These are phyloP conservation scores for Corticium candelabrum DNA, from an alignment of 37 sponge, comb jelly and placozoan species.

Conservation along the genomic window DNA sequence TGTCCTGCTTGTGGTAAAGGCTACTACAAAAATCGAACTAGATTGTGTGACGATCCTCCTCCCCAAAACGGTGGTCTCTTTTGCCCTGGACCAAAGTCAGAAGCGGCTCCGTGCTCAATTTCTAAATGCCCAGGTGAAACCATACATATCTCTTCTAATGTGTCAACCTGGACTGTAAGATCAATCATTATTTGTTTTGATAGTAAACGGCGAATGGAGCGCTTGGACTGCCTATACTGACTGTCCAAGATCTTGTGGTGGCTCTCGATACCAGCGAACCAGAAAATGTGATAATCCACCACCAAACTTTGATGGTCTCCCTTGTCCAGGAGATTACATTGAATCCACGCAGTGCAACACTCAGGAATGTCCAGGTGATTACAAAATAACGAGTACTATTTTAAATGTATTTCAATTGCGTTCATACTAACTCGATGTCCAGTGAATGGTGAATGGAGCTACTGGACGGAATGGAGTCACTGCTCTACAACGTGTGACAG, in stretches of 20 bases:
- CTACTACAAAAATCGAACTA: not conserved
- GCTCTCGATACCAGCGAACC: not conserved
- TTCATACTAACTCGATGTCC: not conserved
- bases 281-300: constrained; percentile 5
- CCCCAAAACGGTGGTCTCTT: constrained; percentile 18
- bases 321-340: not conserved
- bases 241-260: not conserved
- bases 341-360: not conserved
- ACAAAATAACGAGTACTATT: not conserved
- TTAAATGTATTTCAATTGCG: not conserved
- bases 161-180: too few relatives aligned
- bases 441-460: constrained; percentile 18
- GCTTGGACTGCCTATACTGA: not conserved
- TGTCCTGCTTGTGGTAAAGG: constrained; percentile 37
- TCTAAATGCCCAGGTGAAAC: constrained; percentile 51
- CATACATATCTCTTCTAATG: too few relatives aligned
- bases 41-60: constrained; percentile 20
- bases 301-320: not conserved
- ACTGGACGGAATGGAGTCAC: constrained; percentile 6
- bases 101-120: constrained; percentile 19
- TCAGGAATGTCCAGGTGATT: constrained; percentile 2
- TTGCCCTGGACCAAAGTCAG: constrained; percentile 15
- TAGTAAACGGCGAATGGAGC: constrained; percentile 12
- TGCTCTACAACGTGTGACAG: constrained; percentile 17
- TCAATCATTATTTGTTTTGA: too few relatives aligned